These are phyloP conservation scores for Acrobasis consociella DNA, from an alignment of 2,888 invertebrate species.

Conservation along the genomic window DNA sequence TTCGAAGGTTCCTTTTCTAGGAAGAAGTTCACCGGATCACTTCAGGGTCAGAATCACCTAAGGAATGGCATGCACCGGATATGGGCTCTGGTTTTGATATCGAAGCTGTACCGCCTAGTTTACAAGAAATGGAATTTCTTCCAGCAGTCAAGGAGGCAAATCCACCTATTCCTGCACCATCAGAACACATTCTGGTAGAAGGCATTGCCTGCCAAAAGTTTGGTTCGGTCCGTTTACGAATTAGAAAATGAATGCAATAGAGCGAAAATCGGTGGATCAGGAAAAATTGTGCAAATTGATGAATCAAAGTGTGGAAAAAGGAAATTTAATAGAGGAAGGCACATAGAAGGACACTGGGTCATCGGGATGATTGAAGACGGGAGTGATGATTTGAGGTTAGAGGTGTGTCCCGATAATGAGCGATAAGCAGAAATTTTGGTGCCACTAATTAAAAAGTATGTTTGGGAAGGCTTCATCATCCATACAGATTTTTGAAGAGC, in stretches of 20 bases:
- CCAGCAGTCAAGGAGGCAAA: no score
- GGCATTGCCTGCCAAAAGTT: no score
- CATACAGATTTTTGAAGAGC: constrained; percentile 37
- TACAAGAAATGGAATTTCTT: no score
- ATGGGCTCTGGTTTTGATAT: no score
- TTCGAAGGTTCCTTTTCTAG: no score
- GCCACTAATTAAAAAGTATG: constrained; percentile 38
- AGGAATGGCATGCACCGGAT: no score
- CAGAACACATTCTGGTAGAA: no score
- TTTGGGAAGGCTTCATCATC: constrained; percentile 31
- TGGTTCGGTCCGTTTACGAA: constrained; percentile 28
- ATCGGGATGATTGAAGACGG: constrained; percentile 39
- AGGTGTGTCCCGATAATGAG: constrained; percentile 40
- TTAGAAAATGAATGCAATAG: constrained; percentile 18
- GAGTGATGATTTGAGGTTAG: constrained; percentile 37
- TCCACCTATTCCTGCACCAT: no score
- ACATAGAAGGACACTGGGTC: constrained; percentile 27
- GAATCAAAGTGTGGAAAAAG: constrained; percentile 33
- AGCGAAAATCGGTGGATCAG: constrained; percentile 33
- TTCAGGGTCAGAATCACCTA: no score
- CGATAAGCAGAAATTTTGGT: constrained; percentile 35
- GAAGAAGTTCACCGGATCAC: no score
- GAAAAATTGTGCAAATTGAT: constrained; percentile 36
- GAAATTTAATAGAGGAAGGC: constrained; percentile 28
- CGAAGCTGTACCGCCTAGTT: no score